Conservation (phyloP, 2,113 vertebrate species). For the Turnix velox region DNA sequence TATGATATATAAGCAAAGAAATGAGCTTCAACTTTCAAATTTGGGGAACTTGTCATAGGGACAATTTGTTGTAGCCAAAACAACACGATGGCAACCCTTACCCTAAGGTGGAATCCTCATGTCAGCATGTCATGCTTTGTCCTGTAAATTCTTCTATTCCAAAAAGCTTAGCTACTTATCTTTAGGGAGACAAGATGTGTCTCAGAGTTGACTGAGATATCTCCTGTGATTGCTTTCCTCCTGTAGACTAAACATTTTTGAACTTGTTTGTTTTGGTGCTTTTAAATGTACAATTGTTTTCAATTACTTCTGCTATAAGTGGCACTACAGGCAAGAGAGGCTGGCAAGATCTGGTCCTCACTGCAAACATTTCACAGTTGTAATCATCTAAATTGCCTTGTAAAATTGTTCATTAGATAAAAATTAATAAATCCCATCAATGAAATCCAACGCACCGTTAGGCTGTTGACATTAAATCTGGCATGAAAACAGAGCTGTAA, state of each 20-base stretch:
- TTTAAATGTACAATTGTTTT: background rate
- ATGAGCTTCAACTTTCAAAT: background rate
- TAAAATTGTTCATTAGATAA: constrained; percentile 56
- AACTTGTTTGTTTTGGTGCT: background rate
- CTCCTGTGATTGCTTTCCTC: background rate
- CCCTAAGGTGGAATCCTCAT: background rate
- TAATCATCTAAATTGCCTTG: constrained; percentile 45
- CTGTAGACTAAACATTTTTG: background rate
- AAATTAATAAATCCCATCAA: constrained; percentile 53
- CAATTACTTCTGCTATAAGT: constrained; percentile 16
- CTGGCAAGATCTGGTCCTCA: constrained; percentile 37
- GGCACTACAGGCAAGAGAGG: background rate
- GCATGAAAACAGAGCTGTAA: constrained; percentile 10
- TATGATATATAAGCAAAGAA: accelerated
- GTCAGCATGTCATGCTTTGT: accelerated
- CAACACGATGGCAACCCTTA: background rate
- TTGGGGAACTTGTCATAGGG: background rate
- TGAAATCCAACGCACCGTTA: background rate
- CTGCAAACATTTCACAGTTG: constrained; percentile 22
- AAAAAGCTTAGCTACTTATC: background rate
- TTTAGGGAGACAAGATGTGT: background rate
- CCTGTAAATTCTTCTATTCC: background rate
- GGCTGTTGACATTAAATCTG: constrained; percentile 36
- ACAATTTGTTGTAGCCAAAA: background rate
- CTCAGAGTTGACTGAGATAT: background rate